These are phyloP conservation scores for Tympanuchus pallidicinctus DNA, from an alignment of 2,113 vertebrate genomes.

Conservation along the genomic window DNA sequence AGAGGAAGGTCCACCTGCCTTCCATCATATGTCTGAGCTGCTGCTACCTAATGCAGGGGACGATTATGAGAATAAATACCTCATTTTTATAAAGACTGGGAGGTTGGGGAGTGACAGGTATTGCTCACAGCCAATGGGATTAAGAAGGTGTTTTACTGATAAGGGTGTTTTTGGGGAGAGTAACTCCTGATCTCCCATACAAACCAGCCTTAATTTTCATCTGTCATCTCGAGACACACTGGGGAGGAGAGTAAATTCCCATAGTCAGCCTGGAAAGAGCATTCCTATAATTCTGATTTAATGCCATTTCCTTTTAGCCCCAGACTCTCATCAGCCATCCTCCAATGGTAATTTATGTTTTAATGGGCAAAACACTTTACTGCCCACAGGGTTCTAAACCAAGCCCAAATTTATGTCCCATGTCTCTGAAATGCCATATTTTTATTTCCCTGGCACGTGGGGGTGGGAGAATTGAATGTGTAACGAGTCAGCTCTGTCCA, in stretches of 20 bases:
- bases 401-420: not conserved
- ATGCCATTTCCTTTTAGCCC: conserved; percentile 25
- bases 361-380: conserved; percentile 33
- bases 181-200: not conserved
- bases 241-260: not conserved
- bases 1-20: not conserved
- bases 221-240: not conserved
- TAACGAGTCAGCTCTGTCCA: conserved; percentile 42
- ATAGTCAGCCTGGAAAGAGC: not conserved
- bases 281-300: conserved; percentile 38
- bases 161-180: not conserved
- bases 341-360: conserved; percentile 55
- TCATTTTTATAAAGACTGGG: not conserved
- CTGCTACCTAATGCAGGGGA: not conserved
- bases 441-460: conserved; percentile 56
- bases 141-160: not conserved
- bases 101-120: not conserved
- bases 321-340: conserved; percentile 18
- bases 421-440: conserved; percentile 15
- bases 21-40: not conserved
- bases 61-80: not conserved
- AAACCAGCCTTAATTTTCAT: not conserved
- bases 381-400: conserved; percentile 45
- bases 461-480: conserved; percentile 35
- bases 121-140: not conserved